Evolutionary conservation across 1,140 invertebrate genomes (phyloP).

Genomic region (Nomia melanderi): DNA sequence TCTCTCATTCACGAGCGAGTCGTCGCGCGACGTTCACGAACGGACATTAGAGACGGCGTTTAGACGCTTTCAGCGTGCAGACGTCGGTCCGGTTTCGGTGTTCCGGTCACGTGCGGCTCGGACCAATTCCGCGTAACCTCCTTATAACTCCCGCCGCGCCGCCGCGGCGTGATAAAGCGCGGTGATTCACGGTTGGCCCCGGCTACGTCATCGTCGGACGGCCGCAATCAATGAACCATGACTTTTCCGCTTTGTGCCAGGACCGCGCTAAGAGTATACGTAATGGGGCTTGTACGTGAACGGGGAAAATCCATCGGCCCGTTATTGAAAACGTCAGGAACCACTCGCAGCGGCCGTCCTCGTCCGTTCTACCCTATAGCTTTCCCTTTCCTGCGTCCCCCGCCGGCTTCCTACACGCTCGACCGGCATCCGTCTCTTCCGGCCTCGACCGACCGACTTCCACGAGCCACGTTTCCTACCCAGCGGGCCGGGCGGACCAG

Average conservation of each 20-base stretch:
- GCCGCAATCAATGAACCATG: slow-evolving; percentile 53
- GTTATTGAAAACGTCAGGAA: slow-evolving; percentile 61
- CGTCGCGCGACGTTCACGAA: no score
- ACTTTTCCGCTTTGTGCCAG: slow-evolving; percentile 14
- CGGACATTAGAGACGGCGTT: slow-evolving; percentile 8
- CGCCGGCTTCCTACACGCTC: neutral
- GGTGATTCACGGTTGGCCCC: slow-evolving; percentile 45
- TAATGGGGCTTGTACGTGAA: slow-evolving; percentile 61
- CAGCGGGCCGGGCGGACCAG: neutral
- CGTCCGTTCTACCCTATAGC: neutral
- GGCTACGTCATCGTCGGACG: slow-evolving; percentile 17
- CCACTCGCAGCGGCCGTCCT: slow-evolving; percentile 9
- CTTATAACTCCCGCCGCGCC: slow-evolving; percentile 16
- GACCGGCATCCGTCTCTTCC: neutral
- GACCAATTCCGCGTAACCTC: slow-evolving; percentile 14
- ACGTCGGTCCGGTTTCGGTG: slow-evolving; percentile 7
- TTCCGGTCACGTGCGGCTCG: slow-evolving; percentile 39
- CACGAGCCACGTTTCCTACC: neutral
- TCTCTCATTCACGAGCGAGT: no score
- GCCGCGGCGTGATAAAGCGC: slow-evolving; percentile 39
- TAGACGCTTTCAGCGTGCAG: slow-evolving; percentile 47
- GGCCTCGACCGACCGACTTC: slow-evolving; percentile 7
- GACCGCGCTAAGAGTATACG: slow-evolving; percentile 23
- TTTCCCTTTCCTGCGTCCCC: neutral
- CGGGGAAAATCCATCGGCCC: slow-evolving; percentile 53